Evolutionary conservation across 2,888 invertebrate genomes (phyloP).

Genomic region (Phragmatobia fuliginosa): DNA sequence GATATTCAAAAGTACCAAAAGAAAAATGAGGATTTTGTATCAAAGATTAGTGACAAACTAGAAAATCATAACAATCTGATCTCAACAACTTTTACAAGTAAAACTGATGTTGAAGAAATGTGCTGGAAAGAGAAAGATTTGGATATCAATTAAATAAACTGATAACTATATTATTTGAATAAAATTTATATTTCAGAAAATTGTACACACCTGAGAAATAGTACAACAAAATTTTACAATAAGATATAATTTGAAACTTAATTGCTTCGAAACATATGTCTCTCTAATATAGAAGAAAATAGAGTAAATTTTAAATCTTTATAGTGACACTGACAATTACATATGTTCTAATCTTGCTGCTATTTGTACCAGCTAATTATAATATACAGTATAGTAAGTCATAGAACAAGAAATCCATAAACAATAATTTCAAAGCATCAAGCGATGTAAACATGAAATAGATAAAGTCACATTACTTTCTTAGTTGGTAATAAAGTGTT

Average conservation of each 20-base stretch:
- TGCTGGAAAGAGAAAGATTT: constrained; percentile 68
- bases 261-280: constrained; percentile 69
- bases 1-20: constrained; percentile 80
- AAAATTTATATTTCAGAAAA: constrained; percentile 86
- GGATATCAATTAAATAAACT: constrained; percentile 67
- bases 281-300: constrained; percentile 78
- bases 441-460: constrained; percentile 57
- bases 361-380: constrained; percentile 66
- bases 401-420: constrained; percentile 61
- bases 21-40: constrained; percentile 74
- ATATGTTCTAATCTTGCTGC: constrained; percentile 71
- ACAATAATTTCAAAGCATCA: constrained; percentile 62
- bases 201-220: constrained; percentile 84
- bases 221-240: constrained; percentile 80
- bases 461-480: constrained; percentile 56
- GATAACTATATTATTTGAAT: constrained; percentile 72
- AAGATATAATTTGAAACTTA: constrained; percentile 73
- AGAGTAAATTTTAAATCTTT: constrained; percentile 70
- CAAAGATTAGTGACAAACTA: constrained; percentile 69
- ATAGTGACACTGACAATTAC: constrained; percentile 68
- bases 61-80: constrained; percentile 66
- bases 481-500: constrained; percentile 59
- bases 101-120: constrained; percentile 59
- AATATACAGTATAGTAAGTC: constrained; percentile 59
- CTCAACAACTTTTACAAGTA: constrained; percentile 53